phyloP scores from a whole-genome alignment of 2,888 invertebrate genomes.

The Lithophane semibrunnea region DNA sequence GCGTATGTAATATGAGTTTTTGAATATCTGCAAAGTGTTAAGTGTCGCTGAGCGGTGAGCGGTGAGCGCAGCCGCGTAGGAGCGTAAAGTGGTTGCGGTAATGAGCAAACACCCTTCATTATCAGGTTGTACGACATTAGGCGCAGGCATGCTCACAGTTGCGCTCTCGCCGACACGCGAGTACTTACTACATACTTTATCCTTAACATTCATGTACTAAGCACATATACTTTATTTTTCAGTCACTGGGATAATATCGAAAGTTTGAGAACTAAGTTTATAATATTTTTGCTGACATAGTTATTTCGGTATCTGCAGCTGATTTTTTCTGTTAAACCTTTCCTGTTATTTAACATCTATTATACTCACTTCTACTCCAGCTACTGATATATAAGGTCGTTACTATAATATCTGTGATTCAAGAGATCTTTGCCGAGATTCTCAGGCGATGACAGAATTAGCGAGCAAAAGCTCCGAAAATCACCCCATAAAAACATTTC shows the following conservation, averaged over 20 bases:
- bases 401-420: conserved; percentile 12
- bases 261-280: neutral
- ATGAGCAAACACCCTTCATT: conserved; percentile 76
- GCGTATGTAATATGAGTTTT: conserved; percentile 26
- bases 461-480: conserved; percentile 7
- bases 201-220: conserved; percentile 3
- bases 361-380: neutral
- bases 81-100: conserved; percentile 69
- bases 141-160: conserved; percentile 69
- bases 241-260: neutral
- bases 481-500: conserved; percentile 16
- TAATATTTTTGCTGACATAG: neutral
- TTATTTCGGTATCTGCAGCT: too few relatives aligned
- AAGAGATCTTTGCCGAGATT: neutral
- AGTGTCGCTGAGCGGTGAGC: conserved; percentile 52
- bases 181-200: conserved; percentile 16
- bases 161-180: conserved; percentile 54
- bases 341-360: neutral
- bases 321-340: too few relatives aligned
- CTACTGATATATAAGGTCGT: neutral
- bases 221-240: neutral
- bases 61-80: conserved; percentile 57
- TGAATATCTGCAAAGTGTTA: conserved; percentile 57
- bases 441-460: conserved; percentile 14
- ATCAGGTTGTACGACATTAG: conserved; percentile 76